Evolutionary conservation across 2,113 vertebrate genomes (phyloP).

Genomic region (Typhlomys cinereus): DNA sequence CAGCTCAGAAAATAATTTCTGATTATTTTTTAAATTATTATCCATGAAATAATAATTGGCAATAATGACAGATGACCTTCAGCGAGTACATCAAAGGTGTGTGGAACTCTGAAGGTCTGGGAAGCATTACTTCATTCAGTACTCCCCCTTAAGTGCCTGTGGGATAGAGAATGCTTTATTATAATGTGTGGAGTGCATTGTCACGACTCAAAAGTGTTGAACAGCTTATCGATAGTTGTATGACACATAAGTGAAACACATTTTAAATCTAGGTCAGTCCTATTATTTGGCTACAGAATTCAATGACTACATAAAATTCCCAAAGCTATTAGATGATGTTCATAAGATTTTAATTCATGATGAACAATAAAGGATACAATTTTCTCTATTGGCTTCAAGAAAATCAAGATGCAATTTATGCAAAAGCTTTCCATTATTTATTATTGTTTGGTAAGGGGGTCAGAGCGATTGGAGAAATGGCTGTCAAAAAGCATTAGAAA

Average conservation of each 20-base stretch:
- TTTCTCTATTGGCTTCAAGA: not conserved
- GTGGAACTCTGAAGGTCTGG: not conserved
- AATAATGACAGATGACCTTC: not conserved
- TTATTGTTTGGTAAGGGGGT: not conserved
- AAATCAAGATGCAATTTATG: not conserved
- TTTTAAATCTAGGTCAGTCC: not conserved
- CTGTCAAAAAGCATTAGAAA: constrained; percentile 5
- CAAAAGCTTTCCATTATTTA: not conserved
- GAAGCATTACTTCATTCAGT: not conserved
- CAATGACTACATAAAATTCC: not conserved
- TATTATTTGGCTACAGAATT: not conserved
- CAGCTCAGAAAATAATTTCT: not conserved
- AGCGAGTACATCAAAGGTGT: not conserved
- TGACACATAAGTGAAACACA: not conserved
- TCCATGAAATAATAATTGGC: not conserved
- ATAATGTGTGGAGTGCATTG: not conserved
- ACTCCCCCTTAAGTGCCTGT: not conserved
- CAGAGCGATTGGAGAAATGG: not conserved
- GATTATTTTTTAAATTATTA: not conserved
- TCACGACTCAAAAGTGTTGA: not conserved
- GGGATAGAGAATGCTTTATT: not conserved
- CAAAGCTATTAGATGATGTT: not conserved
- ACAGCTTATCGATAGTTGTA: not conserved
- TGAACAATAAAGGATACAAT: not conserved
- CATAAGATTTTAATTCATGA: not conserved